Evolutionary conservation across 2,888 invertebrate species (phyloP).

Genomic region (Danaus chrysippus): DNA sequence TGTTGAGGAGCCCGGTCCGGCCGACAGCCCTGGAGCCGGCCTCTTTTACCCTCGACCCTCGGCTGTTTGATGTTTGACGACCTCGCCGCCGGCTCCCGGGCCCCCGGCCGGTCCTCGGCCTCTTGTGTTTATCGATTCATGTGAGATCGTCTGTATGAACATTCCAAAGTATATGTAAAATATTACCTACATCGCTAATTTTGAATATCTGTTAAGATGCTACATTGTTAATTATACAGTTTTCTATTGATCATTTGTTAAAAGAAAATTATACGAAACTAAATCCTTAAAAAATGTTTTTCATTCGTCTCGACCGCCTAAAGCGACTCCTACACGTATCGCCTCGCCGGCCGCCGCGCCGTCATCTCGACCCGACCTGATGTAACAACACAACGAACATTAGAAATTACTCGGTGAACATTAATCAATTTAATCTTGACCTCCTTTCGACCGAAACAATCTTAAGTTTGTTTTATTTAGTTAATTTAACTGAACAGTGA

Average conservation of each 20-base stretch:
- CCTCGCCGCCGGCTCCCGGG: slow-evolving; percentile 31
- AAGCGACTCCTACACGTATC: slow-evolving; percentile 22
- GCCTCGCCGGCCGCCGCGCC: slow-evolving; percentile 6
- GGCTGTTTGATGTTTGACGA: slow-evolving; percentile 39
- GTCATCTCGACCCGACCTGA: background rate
- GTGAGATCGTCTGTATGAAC: slow-evolving; percentile 75
- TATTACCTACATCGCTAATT: slow-evolving; percentile 78
- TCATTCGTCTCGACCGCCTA: slow-evolving; percentile 45
- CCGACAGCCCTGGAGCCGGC: slow-evolving; percentile 36
- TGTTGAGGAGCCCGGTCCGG: slow-evolving; percentile 41
- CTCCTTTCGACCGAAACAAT: slow-evolving; percentile 49
- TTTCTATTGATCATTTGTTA: slow-evolving; percentile 80
- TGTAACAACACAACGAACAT: slow-evolving; percentile 9
- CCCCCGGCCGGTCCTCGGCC: slow-evolving; percentile 36
- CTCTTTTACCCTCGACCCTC: slow-evolving; percentile 58
- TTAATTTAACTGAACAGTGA: slow-evolving; percentile 33
- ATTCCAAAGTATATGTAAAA: slow-evolving; percentile 79
- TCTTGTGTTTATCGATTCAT: slow-evolving; percentile 59
- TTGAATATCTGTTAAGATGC: slow-evolving; percentile 78
- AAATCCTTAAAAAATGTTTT: slow-evolving; percentile 66
- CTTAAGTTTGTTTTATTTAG: slow-evolving; percentile 27
- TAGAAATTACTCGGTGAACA: slow-evolving; percentile 22
- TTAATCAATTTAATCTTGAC: slow-evolving; percentile 69
- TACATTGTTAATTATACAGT: slow-evolving; percentile 80
- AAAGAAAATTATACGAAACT: slow-evolving; percentile 80